These are phyloP conservation scores for Camarhynchus parvulus DNA, from an alignment of 2,113 vertebrate species.

Conservation along the genomic window DNA sequence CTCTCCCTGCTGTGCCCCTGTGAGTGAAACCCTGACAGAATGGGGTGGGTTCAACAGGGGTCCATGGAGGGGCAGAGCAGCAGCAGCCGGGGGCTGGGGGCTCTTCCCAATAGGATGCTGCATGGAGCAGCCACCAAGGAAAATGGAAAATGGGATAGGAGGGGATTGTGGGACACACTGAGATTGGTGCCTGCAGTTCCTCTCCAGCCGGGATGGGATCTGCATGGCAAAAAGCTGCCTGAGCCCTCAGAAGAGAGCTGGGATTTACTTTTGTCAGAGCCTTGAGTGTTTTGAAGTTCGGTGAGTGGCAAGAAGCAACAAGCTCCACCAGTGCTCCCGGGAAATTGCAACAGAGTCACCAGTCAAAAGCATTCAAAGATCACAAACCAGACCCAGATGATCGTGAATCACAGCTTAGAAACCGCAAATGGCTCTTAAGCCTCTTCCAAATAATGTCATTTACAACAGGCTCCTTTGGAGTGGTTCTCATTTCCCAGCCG, in stretches of 20 bases:
- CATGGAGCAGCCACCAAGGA: neutral
- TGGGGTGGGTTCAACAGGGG: neutral
- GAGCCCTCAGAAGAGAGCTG: neutral
- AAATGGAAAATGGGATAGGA: neutral
- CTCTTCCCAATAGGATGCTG: neutral
- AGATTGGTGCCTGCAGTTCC: neutral
- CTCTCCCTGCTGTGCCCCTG: neutral
- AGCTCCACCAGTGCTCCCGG: neutral
- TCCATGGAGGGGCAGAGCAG: neutral
- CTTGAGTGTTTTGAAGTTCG: conserved; percentile 3
- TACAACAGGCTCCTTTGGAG: neutral
- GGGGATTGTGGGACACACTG: neutral
- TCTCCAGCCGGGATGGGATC: neutral
- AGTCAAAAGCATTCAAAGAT: conserved; percentile 38
- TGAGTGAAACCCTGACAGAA: neutral
- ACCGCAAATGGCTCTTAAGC: neutral
- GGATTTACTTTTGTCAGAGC: conserved; percentile 7
- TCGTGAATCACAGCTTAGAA: conserved; percentile 34
- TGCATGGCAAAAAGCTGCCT: neutral
- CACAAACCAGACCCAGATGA: conserved; percentile 55
- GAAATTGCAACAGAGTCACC: conserved; percentile 21
- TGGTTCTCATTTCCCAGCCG: neutral
- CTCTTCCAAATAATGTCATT: conserved; percentile 23
- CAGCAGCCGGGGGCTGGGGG: neutral
- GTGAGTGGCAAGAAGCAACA: conserved; percentile 23